phyloP scores from a whole-genome alignment of 2,888 invertebrate genomes.

The Furcula furcula region DNA sequence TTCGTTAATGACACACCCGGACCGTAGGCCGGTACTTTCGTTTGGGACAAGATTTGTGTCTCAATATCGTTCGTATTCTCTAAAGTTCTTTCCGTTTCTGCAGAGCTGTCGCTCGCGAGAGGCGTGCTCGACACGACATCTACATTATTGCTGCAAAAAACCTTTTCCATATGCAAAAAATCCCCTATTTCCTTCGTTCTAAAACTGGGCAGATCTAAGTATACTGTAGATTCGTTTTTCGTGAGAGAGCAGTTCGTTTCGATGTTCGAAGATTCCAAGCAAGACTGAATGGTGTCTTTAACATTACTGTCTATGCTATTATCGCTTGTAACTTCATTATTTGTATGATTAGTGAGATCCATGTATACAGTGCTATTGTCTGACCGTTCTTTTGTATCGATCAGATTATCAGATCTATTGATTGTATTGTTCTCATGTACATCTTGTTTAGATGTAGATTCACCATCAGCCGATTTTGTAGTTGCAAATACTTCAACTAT shows the following conservation, averaged over 20 bases:
- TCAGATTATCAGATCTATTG: slow-evolving; percentile 38
- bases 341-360: slow-evolving; percentile 63
- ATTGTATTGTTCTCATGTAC: neutral
- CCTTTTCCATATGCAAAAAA: slow-evolving; percentile 60
- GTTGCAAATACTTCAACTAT: neutral
- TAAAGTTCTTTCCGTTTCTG: slow-evolving; percentile 36
- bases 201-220: slow-evolving; percentile 67
- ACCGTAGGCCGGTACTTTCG: slow-evolving; percentile 44
- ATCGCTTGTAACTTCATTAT: slow-evolving; percentile 45
- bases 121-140: slow-evolving; percentile 61
- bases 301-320: slow-evolving; percentile 31
- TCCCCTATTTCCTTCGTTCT: slow-evolving; percentile 47
- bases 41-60: slow-evolving; percentile 37
- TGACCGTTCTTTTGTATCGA: slow-evolving; percentile 26
- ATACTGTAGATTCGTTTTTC: slow-evolving; percentile 64
- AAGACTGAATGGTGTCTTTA: slow-evolving; percentile 37
- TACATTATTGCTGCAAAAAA: slow-evolving; percentile 33
- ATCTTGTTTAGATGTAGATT: neutral
- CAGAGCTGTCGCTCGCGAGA: slow-evolving; percentile 52
- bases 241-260: slow-evolving; percentile 31
- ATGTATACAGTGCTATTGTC: slow-evolving; percentile 56
- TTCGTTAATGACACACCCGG: slow-evolving; percentile 46
- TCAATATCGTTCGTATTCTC: slow-evolving; percentile 39
- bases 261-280: slow-evolving; percentile 31
- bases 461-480: too few relatives aligned